phyloP scores from a whole-genome alignment of 1,140 invertebrate genomes.

The Macrobrachium rosenbergii region DNA sequence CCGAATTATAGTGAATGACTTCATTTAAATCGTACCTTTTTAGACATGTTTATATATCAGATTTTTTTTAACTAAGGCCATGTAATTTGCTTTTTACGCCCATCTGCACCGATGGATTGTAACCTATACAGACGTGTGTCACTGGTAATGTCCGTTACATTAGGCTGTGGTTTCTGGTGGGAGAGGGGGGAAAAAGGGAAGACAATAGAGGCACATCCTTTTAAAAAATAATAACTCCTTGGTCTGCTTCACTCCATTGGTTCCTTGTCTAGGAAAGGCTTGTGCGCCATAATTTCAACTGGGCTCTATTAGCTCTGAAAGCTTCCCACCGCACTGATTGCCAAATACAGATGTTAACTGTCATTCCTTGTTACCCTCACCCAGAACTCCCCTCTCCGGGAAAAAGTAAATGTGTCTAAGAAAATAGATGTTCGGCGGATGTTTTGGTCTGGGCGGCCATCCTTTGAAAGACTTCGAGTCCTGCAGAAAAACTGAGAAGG shows the following conservation, averaged over 20 bases:
- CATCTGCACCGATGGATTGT: no score
- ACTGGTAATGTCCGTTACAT: no score
- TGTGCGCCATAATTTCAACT: constrained; percentile 54
- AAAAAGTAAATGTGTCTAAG: constrained; percentile 61
- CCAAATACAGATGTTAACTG: constrained; percentile 65
- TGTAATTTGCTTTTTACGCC: no score
- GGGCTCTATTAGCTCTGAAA: constrained; percentile 59
- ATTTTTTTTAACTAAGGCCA: no score
- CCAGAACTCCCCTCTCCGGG: constrained; percentile 27
- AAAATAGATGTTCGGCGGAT: constrained; percentile 61
- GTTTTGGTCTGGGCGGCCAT: constrained; percentile 49
- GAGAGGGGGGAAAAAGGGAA: no score
- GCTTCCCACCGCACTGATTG: constrained; percentile 62
- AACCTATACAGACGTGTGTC: no score
- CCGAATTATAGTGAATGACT: no score
- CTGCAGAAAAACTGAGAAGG: background rate
- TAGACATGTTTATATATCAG: no score
- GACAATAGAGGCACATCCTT: background rate
- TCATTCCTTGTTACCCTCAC: constrained; percentile 60
- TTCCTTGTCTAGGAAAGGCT: constrained; percentile 13
- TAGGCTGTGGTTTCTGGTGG: no score
- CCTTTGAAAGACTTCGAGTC: background rate
- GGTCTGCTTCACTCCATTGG: constrained; percentile 2
- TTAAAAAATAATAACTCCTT: background rate
- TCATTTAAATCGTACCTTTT: no score